Conservation (phyloP, 2,797 vertebrate genomes). For the Tamandua tetradactyla region DNA sequence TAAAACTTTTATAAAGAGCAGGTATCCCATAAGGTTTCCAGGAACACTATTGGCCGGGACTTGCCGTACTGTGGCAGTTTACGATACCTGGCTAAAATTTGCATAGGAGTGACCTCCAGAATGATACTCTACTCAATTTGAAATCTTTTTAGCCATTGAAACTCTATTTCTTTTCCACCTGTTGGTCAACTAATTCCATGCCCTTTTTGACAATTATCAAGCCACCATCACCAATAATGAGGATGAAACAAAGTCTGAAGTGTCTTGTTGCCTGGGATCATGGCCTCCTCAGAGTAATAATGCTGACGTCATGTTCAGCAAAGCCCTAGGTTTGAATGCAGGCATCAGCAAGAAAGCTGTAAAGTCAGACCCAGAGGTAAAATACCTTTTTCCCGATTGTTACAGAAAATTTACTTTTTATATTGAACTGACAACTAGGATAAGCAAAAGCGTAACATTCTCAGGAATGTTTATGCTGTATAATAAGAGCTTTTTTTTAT, state of each 20-base stretch:
- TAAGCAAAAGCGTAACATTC: neutral
- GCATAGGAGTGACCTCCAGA: no score
- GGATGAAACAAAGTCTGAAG: neutral
- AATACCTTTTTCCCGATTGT: neutral
- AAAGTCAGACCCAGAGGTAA: neutral
- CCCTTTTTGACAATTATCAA: neutral
- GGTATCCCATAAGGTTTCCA: no score
- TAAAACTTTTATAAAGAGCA: no score
- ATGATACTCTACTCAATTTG: no score
- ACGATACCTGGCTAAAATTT: no score
- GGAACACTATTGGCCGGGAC: no score
- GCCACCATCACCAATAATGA: neutral
- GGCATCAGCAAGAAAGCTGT: neutral
- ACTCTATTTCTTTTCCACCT: no score
- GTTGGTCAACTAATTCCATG: no score
- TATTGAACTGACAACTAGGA: neutral
- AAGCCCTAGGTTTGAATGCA: neutral
- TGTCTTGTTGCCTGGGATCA: neutral
- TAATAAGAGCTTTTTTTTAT: neutral
- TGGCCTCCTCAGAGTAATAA: neutral
- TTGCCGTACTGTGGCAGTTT: no score
- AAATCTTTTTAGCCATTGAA: no score
- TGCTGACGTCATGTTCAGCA: neutral
- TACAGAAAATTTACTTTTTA: constrained; percentile 7
- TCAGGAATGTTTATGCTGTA: neutral